phyloP scores from a whole-genome alignment of 2,113 vertebrate genomes.

The Taurulus bubalis region DNA sequence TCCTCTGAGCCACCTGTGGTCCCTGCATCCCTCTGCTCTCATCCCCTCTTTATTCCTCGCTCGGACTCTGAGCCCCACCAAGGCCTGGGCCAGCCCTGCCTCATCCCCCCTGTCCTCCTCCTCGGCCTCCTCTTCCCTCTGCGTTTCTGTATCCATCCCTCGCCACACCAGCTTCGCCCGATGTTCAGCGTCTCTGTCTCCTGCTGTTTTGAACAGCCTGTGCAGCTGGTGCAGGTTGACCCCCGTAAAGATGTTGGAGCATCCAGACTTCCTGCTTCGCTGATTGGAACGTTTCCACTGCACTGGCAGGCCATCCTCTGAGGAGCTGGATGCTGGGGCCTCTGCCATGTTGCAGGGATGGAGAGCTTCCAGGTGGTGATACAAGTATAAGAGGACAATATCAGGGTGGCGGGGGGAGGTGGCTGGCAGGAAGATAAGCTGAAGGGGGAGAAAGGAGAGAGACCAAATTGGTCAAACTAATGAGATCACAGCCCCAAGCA shows the following conservation, averaged over 20 bases:
- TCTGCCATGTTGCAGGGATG: slow-evolving; percentile 64
- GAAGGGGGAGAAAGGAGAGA: slow-evolving; percentile 8
- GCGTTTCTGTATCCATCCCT: slow-evolving; percentile 66
- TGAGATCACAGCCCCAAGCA: slow-evolving; percentile 19
- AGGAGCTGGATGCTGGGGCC: slow-evolving; percentile 50
- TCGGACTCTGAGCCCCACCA: slow-evolving; percentile 85
- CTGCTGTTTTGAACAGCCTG: slow-evolving; percentile 85
- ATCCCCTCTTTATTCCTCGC: slow-evolving; percentile 73
- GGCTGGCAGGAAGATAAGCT: not conserved
- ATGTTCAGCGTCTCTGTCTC: slow-evolving; percentile 85
- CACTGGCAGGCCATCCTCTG: slow-evolving; percentile 55
- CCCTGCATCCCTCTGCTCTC: slow-evolving; percentile 53
- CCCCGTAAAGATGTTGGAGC: slow-evolving; percentile 89
- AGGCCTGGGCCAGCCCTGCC: slow-evolving; percentile 83
- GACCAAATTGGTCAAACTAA: slow-evolving; percentile 20
- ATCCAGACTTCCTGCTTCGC: slow-evolving; percentile 85
- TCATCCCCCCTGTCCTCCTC: slow-evolving; percentile 77
- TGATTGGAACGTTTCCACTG: slow-evolving; percentile 52
- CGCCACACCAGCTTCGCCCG: slow-evolving; percentile 87
- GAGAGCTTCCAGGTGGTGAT: slow-evolving; percentile 7
- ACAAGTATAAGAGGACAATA: not conserved
- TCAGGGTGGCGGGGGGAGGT: not conserved
- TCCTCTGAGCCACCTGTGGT: slow-evolving; percentile 65
- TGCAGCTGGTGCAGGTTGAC: slow-evolving; percentile 64
- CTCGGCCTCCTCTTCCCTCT: slow-evolving; percentile 76